Evolutionary conservation across 2,113 vertebrate species (phyloP), one percentile per base, ranked within the genome.

Genomic region (Lethenteron camtschaticum): DNA sequence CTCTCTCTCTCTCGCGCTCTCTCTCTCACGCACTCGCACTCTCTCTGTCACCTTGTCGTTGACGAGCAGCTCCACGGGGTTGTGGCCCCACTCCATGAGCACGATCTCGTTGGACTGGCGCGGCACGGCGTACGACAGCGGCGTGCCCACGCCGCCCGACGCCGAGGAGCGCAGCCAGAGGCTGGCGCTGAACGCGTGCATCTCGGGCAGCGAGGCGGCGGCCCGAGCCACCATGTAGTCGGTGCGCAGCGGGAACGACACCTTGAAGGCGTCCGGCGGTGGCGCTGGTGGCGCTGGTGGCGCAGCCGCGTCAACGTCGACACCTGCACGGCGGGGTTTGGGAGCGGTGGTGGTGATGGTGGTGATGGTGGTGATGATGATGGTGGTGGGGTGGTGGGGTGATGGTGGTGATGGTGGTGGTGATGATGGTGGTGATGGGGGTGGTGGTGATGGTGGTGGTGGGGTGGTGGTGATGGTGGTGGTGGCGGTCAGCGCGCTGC

Each of bases 191-290:
- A 97, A 95, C 66, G 88, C 84, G 0, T 94, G 92, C 77, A 97
- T 87, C 80, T 97, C 90, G 0, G 88, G 90, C 66, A 96, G 79
- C 12, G 83, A 89, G 75, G 85, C 85, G 70, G 87, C 84, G 78
- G 90, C 80, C 11, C 89, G 81, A 9, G 85, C 91, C 0, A 92
- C 95, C 91, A 97, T 97, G 81, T 92, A 92, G 82, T 91, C 90
- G 72, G 91, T 95, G 56, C 89, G 81, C 75, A 94, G 85, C 0
- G 89, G 86, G 76, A 96, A 91, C 74, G 84, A 85, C 58, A 96
- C 78, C 73, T 89, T 87, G 75, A 87, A 95, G 76, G 87, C 87
- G 0, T 89, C 83, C 0, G 89, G 85, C 74, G 41, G 20, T 24
- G 20, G 20, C 20, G 16, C 16, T 18, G 20, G 41, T 4, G 41